Percentiles rank a stretch among this genome's conserved stretches.
phyloP scores from a whole-genome alignment of 2,797 vertebrate genomes.

The Lithobates pipiens region DNA sequence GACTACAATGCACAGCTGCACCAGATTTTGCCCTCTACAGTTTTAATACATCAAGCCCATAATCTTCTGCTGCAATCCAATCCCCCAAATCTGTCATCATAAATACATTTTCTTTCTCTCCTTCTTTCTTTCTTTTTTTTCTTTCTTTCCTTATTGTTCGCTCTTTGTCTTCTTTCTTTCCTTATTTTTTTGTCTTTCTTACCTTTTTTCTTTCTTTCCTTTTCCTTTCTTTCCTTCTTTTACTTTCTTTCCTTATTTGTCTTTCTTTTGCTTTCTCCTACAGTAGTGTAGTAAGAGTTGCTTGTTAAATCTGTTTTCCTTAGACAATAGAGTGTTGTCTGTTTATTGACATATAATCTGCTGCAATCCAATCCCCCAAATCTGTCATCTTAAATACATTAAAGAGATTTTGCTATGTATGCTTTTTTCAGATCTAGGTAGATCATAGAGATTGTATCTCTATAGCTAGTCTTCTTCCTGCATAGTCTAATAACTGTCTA shows the following conservation, averaged over 20 bases:
- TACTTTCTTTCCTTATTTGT: not conserved
- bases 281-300: not conserved
- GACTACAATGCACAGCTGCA: no score
- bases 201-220: no score
- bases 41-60: not conserved
- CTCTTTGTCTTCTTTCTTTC: no score
- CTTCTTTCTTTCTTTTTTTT: no score
- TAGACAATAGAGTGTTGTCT: constrained; percentile 38
- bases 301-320: not conserved
- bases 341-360: constrained; percentile 21
- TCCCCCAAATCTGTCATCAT: constrained; percentile 29
- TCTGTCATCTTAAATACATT: constrained; percentile 21
- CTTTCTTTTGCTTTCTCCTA: not conserved
- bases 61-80: constrained; percentile 25
- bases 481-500: not conserved
- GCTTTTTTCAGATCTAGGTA: not conserved
- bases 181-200: no score
- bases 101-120: not conserved
- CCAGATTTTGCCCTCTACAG: no score
- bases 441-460: not conserved
- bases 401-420: not conserved
- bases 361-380: constrained; percentile 23
- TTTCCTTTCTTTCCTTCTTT: no score
- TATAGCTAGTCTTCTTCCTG: not conserved
- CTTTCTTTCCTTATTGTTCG: no score